Conservation (phyloP, 1,140 invertebrate species). For the Atta cephalotes region DNA sequence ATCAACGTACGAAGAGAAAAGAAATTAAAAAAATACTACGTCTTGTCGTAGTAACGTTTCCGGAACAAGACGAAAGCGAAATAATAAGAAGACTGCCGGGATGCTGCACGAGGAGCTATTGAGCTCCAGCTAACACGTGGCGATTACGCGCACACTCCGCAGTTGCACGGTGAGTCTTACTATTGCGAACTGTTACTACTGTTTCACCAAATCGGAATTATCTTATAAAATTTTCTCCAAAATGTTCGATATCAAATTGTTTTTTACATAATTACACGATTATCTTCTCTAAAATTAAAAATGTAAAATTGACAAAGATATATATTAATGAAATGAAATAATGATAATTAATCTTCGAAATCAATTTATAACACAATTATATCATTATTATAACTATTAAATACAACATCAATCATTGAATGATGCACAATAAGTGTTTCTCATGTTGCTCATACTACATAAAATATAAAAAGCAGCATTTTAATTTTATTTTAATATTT, state of each 20-base stretch:
- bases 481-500: not conserved
- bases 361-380: not conserved
- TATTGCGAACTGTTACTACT: not conserved
- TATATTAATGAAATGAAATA: not conserved
- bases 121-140: constrained; percentile 85
- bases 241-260: not conserved
- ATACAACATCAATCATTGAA: not conserved
- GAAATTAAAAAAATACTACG: not conserved
- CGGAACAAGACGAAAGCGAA: constrained; percentile 31
- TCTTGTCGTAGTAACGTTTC: not conserved
- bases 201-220: not conserved
- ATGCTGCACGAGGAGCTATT: constrained; percentile 84
- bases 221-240: not conserved
- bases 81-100: constrained; percentile 79
- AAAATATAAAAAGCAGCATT: not conserved
- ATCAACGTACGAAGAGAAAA: not conserved
- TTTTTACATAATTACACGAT: not conserved
- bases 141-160: constrained; percentile 81
- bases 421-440: not conserved
- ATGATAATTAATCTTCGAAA: not conserved
- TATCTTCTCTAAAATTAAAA: not conserved
- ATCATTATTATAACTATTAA: not conserved
- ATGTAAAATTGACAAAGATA: not conserved
- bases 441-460: not conserved
- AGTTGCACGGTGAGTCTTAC: constrained; percentile 81